Base-by-base conservation (phyloP, 2,113 vertebrate genomes). In the Tyrannus savana region DNA sequence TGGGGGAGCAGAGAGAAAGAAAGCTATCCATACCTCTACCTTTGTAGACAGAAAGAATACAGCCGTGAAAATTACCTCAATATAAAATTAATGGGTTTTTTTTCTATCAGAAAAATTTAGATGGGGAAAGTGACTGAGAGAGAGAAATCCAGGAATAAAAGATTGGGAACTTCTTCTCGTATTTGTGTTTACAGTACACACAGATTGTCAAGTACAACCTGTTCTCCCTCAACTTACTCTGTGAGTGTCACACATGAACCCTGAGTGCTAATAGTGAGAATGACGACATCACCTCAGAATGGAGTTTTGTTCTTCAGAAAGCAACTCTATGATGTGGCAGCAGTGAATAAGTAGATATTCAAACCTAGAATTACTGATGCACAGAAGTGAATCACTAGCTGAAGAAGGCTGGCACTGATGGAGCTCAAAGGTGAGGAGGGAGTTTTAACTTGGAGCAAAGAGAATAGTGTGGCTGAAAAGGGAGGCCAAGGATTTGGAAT, bases 161-260 rank as follows among this genome's bases (percentile, higher is more conserved):
- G 21, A 55, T 56, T 42, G 60, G 28, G 22, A 55, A 80, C 18
- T 68, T 50, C 24, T 79, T 63, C 4, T 64, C 18, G 1, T 60
- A 6, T 41, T 41, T n/a, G 19, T 50, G 19, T 75, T 81, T 44
- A 11, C 12, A 44, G 28, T 68, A 16, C 10, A 30, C 6, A 27
- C 17, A 17, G 22, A 27, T 71, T 55, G 14, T 55, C 30, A 67
- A 71, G 46, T 13, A 17, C 5, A 67, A 33, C 7, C 28, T 47
- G 17, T 46, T 64, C 33, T 14, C 16, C 24, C 35, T 72, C 56
- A 53, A 6, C 55, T 35, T 53, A 47, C 23, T 71, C 33, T 44
- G 3, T 1, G 3, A 67, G 30, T 11, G 19, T 33, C 0, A 0
- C 31, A 39, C 1, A 3, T 27, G 31, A 31, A 64, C 22, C 30